Evolutionary conservation across 1,140 invertebrate species (phyloP).

Genomic region (Bathynomus jamesi): DNA sequence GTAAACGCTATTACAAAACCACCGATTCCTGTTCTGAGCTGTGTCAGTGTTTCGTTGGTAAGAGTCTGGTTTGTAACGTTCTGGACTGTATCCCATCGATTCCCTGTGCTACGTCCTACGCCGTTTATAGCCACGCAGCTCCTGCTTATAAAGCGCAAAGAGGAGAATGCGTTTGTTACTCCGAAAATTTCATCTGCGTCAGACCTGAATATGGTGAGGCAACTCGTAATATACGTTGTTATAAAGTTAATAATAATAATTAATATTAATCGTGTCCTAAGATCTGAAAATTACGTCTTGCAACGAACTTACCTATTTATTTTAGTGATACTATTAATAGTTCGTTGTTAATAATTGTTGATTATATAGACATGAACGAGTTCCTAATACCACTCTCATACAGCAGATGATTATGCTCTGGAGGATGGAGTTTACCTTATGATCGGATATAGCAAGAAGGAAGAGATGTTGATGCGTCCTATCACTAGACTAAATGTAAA

Average conservation of each 20-base stretch:
- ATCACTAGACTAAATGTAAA: conserved; percentile 61
- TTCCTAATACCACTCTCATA: no score
- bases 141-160: conserved; percentile 79
- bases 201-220: conserved; percentile 62
- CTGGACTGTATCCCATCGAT: conserved; percentile 67
- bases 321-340: not conserved
- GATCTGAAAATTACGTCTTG: not conserved
- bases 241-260: not conserved
- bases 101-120: conserved; percentile 68
- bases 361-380: not conserved
- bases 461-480: conserved; percentile 65
- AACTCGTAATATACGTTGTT: not conserved
- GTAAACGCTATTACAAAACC: conserved; percentile 59
- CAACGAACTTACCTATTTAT: not conserved
- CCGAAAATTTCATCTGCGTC: conserved; percentile 82
- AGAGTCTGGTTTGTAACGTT: conserved; percentile 69
- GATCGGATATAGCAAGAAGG: conserved; percentile 75
- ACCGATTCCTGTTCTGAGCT: conserved; percentile 73
- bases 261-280: not conserved
- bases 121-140: conserved; percentile 78
- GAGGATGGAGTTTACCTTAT: conserved; percentile 75
- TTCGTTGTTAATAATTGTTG: not conserved
- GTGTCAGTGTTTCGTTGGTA: conserved; percentile 65
- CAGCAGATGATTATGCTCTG: conserved; percentile 64
- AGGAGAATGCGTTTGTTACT: conserved; percentile 80